Evolutionary conservation across 1,140 invertebrate species (phyloP).

Genomic region (Teleogryllus occipitalis): DNA sequence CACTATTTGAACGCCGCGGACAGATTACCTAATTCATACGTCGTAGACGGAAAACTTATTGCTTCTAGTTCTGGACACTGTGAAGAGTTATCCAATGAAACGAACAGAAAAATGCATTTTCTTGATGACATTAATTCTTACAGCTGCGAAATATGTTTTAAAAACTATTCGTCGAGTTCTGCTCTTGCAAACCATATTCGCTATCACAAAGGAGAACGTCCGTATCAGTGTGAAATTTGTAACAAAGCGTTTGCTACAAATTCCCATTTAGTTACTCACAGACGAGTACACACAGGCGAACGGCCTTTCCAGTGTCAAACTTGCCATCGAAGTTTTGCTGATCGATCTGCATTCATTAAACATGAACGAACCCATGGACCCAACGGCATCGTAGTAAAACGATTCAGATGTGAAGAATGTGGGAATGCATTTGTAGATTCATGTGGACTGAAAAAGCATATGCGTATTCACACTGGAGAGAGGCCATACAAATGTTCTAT

Average conservation of each 20-base stretch:
- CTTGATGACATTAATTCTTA: neutral
- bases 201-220: slow-evolving; percentile 12
- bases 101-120: slow-evolving; percentile 3
- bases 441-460: slow-evolving; percentile 20
- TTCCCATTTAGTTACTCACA: slow-evolving; percentile 25
- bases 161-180: slow-evolving; percentile 8
- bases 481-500: slow-evolving; percentile 35
- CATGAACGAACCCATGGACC: slow-evolving; percentile 24
- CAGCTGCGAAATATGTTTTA: slow-evolving; percentile 18
- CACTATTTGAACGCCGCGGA: no score
- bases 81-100: neutral
- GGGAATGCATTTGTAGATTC: slow-evolving; percentile 19
- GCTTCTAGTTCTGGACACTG: neutral
- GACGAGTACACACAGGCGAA: slow-evolving; percentile 26
- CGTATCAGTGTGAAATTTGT: slow-evolving; percentile 25
- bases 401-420: slow-evolving; percentile 21
- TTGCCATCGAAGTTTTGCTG: slow-evolving; percentile 18
- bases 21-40: no score
- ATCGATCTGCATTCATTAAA: slow-evolving; percentile 25
- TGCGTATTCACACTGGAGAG: slow-evolving; percentile 26
- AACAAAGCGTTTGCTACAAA: slow-evolving; percentile 27
- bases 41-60: no score
- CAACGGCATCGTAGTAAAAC: slow-evolving; percentile 20
- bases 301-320: slow-evolving; percentile 22
- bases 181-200: slow-evolving; percentile 11